These are phyloP conservation scores for Eucidaris tribuloides DNA, from an alignment of 35 echinoderm and acorn worm species.

Conservation along the genomic window DNA sequence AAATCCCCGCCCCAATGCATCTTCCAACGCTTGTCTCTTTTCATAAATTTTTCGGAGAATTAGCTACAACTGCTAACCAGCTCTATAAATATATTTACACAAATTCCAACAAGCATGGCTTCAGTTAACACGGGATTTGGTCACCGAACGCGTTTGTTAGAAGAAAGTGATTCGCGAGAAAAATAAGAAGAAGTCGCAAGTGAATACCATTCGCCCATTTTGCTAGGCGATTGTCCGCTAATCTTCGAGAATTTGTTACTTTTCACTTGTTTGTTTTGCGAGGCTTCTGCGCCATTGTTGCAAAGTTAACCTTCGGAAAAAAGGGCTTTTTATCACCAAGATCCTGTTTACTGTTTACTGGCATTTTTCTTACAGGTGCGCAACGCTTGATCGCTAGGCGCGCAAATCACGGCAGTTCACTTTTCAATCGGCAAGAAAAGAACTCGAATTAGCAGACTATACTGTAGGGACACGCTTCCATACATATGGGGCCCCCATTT, in stretches of 20 bases:
- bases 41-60: constrained; percentile 5
- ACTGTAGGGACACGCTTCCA: not conserved
- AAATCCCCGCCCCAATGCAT: no score
- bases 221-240: not conserved
- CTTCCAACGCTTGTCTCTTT: not conserved
- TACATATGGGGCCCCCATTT: not conserved
- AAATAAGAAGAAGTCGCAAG: not conserved
- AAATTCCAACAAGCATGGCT: not conserved
- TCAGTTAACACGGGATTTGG: constrained; percentile 15
- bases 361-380: not conserved
- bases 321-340: not conserved
- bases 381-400: not conserved
- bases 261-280: constrained; percentile 18
- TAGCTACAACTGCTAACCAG: not conserved
- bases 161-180: not conserved
- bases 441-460: not conserved
- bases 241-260: constrained; percentile 26
- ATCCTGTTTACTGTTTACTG: constrained; percentile 2
- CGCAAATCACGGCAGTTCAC: not conserved
- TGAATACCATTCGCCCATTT: constrained; percentile 10
- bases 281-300: constrained; percentile 12
- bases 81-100: constrained; percentile 4
- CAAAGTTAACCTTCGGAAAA: constrained; percentile 13
- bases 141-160: not conserved
- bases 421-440: not conserved